These are phyloP conservation scores for Ostrea denselamellosa DNA, from an alignment of 1,140 invertebrate genomes.

Conservation along the genomic window DNA sequence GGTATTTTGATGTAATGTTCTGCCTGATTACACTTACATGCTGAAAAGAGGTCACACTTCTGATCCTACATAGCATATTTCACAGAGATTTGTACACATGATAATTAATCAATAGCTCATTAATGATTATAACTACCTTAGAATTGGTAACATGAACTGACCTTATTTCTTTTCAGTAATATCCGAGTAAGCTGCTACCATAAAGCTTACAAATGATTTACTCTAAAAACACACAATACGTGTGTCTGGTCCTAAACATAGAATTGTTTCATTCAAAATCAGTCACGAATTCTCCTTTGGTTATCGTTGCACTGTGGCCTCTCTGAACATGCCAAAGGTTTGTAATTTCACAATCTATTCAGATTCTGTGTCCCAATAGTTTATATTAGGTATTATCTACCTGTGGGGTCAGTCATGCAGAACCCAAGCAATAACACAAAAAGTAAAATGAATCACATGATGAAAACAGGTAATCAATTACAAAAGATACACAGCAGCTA, in stretches of 20 bases:
- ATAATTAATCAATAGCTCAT: not conserved
- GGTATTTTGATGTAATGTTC: not conserved
- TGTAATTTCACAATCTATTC: constrained; percentile 20
- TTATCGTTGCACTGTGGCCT: not conserved
- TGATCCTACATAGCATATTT: not conserved
- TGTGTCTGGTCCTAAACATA: not conserved
- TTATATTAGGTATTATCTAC: constrained; percentile 27
- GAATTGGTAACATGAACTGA: not conserved
- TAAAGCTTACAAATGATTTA: not conserved
- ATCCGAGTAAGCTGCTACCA: not conserved
- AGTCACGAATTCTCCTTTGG: constrained; percentile 3
- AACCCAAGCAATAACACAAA: constrained; percentile 16
- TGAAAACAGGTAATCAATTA: constrained; percentile 18
- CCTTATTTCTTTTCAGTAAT: not conserved
- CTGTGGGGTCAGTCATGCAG: constrained; percentile 14
- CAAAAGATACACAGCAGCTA: not conserved
- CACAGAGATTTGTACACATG: not conserved
- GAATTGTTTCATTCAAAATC: constrained; percentile 2
- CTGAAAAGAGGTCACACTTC: not conserved
- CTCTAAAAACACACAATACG: not conserved
- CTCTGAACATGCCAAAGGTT: not conserved
- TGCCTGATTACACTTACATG: not conserved
- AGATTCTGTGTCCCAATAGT: constrained; percentile 28
- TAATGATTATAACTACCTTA: not conserved
- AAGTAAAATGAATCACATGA: constrained; percentile 13